phyloP scores from a whole-genome alignment of 2,113 vertebrate species.

The Anhinga rufa region DNA sequence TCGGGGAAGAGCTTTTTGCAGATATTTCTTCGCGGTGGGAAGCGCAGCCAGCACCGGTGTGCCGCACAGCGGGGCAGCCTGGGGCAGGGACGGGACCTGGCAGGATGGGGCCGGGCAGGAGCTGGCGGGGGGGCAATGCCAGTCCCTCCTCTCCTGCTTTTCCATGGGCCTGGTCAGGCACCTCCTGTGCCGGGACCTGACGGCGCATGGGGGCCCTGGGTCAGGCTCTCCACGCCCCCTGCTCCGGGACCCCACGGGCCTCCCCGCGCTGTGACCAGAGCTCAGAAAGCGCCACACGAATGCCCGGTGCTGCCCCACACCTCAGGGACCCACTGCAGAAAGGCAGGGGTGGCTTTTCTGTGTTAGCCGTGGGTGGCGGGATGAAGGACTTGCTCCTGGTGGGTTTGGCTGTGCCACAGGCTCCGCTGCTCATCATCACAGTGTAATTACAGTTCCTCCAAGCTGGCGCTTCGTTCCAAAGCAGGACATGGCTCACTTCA shows the following conservation, averaged over 20 bases:
- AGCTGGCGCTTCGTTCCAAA: neutral
- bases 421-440: neutral
- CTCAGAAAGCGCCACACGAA: neutral
- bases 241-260: neutral
- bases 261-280: neutral
- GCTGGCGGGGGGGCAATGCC: neutral
- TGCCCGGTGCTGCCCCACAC: too few relatives aligned
- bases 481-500: neutral
- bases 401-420: too few relatives aligned
- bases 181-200: neutral
- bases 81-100: too few relatives aligned
- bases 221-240: neutral
- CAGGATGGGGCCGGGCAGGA: neutral
- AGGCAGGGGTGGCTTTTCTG: neutral
- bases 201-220: neutral
- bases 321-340: too few relatives aligned
- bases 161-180: neutral
- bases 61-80: rapidly evolving
- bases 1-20: neutral
- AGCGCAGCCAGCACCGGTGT: rapidly evolving
- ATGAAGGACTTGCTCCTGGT: neutral
- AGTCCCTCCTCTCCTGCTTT: neutral
- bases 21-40: rapidly evolving
- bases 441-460: neutral
- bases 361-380: too few relatives aligned